Evolutionary conservation across 2,888 invertebrate genomes (phyloP).

Genomic region (Hoplodrina blanda): DNA sequence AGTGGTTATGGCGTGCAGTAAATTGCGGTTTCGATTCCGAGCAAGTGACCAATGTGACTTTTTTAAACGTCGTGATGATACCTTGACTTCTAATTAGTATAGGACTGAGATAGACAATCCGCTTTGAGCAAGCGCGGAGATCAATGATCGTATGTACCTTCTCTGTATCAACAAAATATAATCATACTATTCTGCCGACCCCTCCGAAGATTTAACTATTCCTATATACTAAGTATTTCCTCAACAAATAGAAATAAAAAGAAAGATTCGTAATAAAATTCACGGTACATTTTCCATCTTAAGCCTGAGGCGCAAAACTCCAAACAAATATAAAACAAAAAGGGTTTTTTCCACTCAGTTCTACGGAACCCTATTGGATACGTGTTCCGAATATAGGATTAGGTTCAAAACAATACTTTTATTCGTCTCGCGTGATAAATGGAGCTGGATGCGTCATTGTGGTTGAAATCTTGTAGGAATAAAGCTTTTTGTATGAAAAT

Average conservation of each 20-base stretch:
- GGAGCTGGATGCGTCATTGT: conserved; percentile 13
- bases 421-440: conserved; percentile 30
- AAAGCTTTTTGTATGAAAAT: conserved; percentile 15
- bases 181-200: neutral
- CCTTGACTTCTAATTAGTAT: too few species aligned
- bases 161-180: too few species aligned
- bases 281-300: neutral
- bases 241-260: conserved; percentile 11
- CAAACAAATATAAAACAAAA: conserved; percentile 36
- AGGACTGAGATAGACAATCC: too few species aligned
- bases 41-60: too few species aligned
- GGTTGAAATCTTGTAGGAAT: conserved; percentile 1
- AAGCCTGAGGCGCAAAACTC: conserved; percentile 23
- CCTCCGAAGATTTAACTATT: neutral
- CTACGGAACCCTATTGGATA: conserved; percentile 41
- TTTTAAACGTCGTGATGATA: too few species aligned
- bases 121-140: too few species aligned
- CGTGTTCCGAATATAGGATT: conserved; percentile 42
- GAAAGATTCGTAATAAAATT: conserved; percentile 20
- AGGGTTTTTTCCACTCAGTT: conserved; percentile 9
- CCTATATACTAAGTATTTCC: neutral
- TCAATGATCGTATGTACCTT: too few species aligned
- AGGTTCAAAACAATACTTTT: conserved; percentile 51
- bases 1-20: too few species aligned
- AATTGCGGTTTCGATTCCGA: too few species aligned